Conservation (phyloP, 2,113 vertebrate species). For the Rhadina sibilatrix region DNA sequence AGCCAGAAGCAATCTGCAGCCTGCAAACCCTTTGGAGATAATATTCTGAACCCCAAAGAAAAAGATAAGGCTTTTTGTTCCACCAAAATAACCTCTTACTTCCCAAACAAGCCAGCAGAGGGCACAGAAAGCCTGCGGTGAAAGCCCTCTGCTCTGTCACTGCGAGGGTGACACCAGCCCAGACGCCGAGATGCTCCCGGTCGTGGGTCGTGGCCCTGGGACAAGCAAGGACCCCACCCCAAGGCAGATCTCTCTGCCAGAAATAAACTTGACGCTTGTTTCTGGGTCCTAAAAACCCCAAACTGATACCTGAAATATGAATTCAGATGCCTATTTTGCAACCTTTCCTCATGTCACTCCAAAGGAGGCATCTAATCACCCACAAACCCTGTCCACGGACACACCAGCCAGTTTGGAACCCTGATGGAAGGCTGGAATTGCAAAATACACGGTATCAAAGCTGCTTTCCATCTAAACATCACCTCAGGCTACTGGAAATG, state of each 20-base stretch:
- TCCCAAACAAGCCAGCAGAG: constrained; percentile 47
- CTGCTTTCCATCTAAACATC: not conserved
- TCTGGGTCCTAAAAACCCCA: not conserved
- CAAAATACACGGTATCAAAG: not conserved
- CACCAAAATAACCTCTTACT: not conserved
- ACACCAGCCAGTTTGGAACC: not conserved
- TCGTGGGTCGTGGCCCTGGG: fast-evolving
- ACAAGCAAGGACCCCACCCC: not conserved
- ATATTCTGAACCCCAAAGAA: not conserved
- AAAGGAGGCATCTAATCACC: not conserved
- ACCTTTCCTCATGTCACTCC: not conserved
- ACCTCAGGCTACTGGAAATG: not conserved
- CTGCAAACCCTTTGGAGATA: not conserved
- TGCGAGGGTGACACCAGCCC: not conserved
- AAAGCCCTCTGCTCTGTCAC: not conserved
- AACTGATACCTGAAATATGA: not conserved
- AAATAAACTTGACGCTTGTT: not conserved
- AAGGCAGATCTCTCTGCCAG: not conserved
- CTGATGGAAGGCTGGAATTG: fast-evolving
- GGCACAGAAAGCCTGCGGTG: constrained; percentile 34
- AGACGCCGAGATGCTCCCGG: fast-evolving
- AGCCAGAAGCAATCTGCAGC: not conserved
- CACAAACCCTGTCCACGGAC: not conserved
- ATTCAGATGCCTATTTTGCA: not conserved
- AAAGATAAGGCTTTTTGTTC: not conserved